phyloP scores from a whole-genome alignment of 2,888 invertebrate species.

The Gasteruption jaculator region DNA sequence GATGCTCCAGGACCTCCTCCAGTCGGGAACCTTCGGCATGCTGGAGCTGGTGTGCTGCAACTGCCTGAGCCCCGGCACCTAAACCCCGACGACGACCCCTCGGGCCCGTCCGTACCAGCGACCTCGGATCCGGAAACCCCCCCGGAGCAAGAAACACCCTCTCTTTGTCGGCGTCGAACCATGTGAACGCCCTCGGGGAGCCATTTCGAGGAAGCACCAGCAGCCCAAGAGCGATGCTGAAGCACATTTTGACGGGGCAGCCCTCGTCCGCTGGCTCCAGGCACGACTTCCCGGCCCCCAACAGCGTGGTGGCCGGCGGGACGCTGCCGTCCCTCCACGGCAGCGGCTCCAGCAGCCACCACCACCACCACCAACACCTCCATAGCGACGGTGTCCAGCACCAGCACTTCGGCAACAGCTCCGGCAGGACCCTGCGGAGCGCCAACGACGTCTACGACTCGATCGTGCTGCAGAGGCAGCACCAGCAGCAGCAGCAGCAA shows the following conservation, averaged over 20 bases:
- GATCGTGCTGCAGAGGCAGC: conserved; percentile 29
- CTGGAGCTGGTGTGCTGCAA: conserved; percentile 41
- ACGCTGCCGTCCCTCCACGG: not conserved
- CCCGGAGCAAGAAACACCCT: not conserved
- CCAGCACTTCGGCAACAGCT: too few species aligned
- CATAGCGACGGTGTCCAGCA: not conserved
- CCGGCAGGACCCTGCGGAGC: too few species aligned
- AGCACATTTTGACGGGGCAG: conserved; percentile 64
- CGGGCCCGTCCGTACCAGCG: not conserved
- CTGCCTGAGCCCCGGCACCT: conserved; percentile 39
- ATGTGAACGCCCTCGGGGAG: too few species aligned
- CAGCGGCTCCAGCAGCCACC: too few species aligned
- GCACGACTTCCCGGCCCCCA: conserved; percentile 27
- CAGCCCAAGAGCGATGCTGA: conserved; percentile 59
- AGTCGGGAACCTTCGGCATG: conserved; percentile 27
- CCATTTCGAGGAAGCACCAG: conserved; percentile 23
- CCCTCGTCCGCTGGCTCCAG: conserved; percentile 55
- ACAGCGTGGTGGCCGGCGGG: not conserved
- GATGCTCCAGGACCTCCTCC: not conserved
- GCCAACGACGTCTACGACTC: conserved; percentile 45
- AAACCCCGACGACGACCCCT: conserved; percentile 1
- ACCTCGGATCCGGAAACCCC: too few species aligned
- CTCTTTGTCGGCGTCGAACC: not conserved
- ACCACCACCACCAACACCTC: too few species aligned
- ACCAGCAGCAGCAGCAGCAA: conserved; percentile 21